Conservation (phyloP, 1,140 invertebrate genomes). For the Aphaenogaster rudis region DNA sequence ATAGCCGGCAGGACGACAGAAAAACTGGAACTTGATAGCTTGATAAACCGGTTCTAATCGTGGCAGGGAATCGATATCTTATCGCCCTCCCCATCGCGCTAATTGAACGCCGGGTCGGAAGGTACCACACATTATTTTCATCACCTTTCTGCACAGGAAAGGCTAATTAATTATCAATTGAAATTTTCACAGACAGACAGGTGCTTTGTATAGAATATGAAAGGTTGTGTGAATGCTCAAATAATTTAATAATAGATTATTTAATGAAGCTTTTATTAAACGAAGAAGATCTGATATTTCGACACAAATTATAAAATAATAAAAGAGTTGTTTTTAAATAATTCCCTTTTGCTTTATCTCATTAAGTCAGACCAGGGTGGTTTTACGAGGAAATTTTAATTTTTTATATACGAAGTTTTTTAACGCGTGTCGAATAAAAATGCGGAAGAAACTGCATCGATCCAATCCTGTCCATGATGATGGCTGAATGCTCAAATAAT, state of each 20-base stretch:
- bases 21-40: conserved; percentile 57
- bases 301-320: neutral
- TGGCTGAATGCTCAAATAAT: neutral
- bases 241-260: neutral
- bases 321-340: neutral
- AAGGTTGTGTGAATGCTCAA: neutral
- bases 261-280: neutral
- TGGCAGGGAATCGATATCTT: conserved; percentile 48
- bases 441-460: neutral
- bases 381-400: neutral
- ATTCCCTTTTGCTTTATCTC: neutral
- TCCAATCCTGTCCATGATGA: neutral
- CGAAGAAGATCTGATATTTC: neutral
- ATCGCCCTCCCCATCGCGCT: conserved; percentile 19
- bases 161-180: conserved; percentile 34
- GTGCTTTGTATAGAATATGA: conserved; percentile 5
- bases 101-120: conserved; percentile 33
- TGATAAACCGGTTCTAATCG: conserved; percentile 61
- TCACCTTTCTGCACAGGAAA: neutral
- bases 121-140: neutral
- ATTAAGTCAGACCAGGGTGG: neutral
- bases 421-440: neutral
- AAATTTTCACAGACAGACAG: conserved; percentile 8
- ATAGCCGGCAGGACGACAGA: conserved; percentile 16
- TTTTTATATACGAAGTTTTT: neutral